phyloP scores from a whole-genome alignment of 2,888 invertebrate genomes.

The Erebia palarica region DNA sequence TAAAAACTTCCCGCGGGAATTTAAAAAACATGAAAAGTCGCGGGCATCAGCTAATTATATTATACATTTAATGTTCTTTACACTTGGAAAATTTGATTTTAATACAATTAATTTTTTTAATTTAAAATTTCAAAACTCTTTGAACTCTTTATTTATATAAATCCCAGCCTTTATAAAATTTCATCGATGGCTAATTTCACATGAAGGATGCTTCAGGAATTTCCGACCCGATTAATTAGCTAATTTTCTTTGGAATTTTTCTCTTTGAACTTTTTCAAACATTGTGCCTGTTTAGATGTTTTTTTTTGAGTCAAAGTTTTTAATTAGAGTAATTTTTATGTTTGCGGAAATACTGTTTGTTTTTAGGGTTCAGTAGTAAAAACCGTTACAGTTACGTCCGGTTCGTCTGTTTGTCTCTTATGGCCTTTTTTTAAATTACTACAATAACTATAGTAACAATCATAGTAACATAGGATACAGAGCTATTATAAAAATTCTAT shows the following conservation, averaged over 20 bases:
- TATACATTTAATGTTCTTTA: no score
- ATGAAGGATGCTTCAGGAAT: background rate
- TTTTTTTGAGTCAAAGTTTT: background rate
- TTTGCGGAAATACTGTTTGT: background rate
- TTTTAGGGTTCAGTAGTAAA: no score
- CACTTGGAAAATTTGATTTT: background rate
- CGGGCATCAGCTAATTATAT: no score
- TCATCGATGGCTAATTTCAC: conserved; percentile 4
- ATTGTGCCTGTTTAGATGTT: background rate
- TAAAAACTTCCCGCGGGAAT: no score
- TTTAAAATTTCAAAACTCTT: background rate
- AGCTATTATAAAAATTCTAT: no score
- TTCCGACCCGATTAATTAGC: conserved; percentile 3
- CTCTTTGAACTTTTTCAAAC: background rate
- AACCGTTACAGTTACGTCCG: no score
- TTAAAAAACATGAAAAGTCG: no score
- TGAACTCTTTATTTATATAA: conserved; percentile 8
- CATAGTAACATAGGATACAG: no score
- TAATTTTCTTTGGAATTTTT: background rate
- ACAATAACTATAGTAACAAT: no score
- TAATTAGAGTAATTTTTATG: background rate
- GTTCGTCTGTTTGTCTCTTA: no score
- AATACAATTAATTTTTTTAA: background rate
- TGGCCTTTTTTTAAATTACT: no score
- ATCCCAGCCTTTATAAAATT: conserved; percentile 2